These are phyloP conservation scores for Macrophya annulata DNA, from an alignment of 2,888 invertebrate genomes.

Conservation along the genomic window DNA sequence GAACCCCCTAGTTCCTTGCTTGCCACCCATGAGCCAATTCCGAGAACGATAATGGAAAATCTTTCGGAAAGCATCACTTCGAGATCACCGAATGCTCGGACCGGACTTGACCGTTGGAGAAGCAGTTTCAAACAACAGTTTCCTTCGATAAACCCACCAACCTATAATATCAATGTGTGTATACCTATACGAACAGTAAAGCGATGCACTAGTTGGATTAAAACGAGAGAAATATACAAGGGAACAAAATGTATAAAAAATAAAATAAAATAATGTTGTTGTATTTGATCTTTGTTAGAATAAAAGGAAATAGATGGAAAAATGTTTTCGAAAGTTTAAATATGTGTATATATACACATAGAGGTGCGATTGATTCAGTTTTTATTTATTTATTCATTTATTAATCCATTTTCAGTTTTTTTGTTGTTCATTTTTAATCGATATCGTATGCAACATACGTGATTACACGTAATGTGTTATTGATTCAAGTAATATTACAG, in stretches of 20 bases:
- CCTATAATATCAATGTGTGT: neutral
- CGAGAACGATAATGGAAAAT: constrained; percentile 52
- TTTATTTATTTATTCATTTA: neutral
- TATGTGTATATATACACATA: no score
- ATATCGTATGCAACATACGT: constrained; percentile 20
- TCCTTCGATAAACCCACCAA: constrained; percentile 19
- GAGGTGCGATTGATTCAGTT: neutral
- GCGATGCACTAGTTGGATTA: constrained; percentile 29
- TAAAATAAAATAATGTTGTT: neutral
- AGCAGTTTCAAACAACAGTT: constrained; percentile 51
- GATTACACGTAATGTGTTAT: constrained; percentile 41
- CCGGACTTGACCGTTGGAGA: constrained; percentile 23
- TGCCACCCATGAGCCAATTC: constrained; percentile 46
- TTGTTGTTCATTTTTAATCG: neutral
- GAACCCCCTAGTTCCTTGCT: neutral
- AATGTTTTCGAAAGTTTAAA: no score
- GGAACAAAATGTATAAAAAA: neutral
- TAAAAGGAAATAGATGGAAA: no score
- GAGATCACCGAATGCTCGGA: constrained; percentile 48
- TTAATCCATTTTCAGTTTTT: neutral
- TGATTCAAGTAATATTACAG: constrained; percentile 20
- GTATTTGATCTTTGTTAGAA: neutral
- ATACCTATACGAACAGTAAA: neutral
- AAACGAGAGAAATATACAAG: constrained; percentile 7
- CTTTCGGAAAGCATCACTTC: constrained; percentile 51